Evolutionary conservation across 1,140 invertebrate species (phyloP).

Genomic region (Brachionus koreanus): DNA sequence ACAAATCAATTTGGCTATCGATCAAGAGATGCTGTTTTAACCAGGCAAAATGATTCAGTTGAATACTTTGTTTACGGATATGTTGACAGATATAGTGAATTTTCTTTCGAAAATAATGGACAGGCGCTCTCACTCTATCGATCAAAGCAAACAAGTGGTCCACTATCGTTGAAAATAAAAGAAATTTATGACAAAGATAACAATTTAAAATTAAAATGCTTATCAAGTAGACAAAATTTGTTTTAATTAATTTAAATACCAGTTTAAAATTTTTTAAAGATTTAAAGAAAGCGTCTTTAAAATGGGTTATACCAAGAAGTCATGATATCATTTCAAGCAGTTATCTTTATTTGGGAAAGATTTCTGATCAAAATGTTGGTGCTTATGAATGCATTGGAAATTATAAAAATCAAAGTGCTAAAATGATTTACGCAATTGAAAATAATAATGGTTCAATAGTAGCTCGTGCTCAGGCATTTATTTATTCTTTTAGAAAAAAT

Average conservation of each 20-base stretch:
- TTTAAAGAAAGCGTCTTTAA: background rate
- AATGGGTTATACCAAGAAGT: background rate
- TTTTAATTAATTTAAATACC: background rate
- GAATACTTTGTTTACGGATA: constrained; percentile 22
- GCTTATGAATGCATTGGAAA: background rate
- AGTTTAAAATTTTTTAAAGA: background rate
- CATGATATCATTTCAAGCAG: background rate
- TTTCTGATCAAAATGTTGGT: background rate
- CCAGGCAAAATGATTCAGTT: constrained; percentile 31
- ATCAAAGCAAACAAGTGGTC: background rate
- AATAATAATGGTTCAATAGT: background rate
- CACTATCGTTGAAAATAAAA: background rate
- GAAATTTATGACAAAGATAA: background rate
- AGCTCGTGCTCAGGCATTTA: background rate
- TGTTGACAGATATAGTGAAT: background rate
- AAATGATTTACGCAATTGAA: background rate
- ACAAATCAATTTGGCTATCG: background rate
- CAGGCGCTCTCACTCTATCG: background rate
- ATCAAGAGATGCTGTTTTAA: constrained; percentile 3
- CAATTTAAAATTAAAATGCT: background rate
- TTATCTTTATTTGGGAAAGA: background rate
- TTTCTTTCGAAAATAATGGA: background rate
- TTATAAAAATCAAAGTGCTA: background rate
- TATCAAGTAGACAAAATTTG: background rate
- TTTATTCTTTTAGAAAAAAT: background rate